Evolutionary conservation across 2,113 vertebrate genomes (phyloP).

Genomic region (Meles meles): DNA sequence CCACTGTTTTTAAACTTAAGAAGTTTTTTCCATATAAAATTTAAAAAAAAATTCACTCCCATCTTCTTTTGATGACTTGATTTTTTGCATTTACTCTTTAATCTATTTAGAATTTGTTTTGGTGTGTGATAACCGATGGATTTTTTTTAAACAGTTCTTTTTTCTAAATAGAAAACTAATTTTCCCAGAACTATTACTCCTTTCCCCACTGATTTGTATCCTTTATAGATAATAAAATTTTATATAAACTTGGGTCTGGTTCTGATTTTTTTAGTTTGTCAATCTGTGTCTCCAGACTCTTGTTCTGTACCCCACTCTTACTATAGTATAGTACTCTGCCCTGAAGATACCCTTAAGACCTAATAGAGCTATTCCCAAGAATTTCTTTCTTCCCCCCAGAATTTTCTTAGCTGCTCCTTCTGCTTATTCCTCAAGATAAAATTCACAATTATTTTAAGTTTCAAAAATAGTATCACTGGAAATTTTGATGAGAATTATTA

Average conservation of each 20-base stretch:
- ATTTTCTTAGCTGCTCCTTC: neutral
- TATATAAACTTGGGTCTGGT: neutral
- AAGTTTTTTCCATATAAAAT: neutral
- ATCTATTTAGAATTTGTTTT: constrained; percentile 22
- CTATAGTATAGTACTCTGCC: neutral
- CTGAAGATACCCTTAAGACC: neutral
- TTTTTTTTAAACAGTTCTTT: constrained; percentile 31
- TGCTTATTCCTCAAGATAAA: constrained; percentile 1
- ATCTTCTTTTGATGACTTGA: neutral
- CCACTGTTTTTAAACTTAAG: neutral
- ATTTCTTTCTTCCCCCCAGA: neutral
- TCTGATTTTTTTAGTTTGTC: neutral
- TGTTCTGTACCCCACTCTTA: neutral
- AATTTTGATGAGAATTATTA: neutral
- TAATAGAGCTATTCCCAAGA: neutral
- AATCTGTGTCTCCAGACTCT: neutral
- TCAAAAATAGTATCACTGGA: neutral
- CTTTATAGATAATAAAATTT: neutral
- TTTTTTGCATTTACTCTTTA: neutral
- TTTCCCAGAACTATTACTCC: neutral
- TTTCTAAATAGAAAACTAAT: constrained; percentile 12
- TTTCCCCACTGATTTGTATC: neutral
- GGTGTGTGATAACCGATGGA: neutral
- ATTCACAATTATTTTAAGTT: neutral
- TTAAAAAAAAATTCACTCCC: neutral